phyloP scores from a whole-genome alignment of 1,140 invertebrate species.

The Bicyclus anynana region DNA sequence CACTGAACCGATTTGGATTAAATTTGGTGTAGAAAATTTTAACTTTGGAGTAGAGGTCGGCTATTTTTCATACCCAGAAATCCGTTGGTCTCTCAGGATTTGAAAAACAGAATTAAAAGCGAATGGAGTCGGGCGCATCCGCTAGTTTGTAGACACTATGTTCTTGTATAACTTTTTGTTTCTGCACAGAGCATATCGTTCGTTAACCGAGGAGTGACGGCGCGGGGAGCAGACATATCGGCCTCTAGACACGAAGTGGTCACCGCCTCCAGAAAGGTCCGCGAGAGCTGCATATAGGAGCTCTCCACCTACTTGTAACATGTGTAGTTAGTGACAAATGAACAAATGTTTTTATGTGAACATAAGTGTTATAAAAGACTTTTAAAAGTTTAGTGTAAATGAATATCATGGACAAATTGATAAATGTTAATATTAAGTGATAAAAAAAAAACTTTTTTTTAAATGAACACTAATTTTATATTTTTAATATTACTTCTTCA shows the following conservation, averaged over 20 bases:
- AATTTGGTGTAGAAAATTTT: too few relatives aligned
- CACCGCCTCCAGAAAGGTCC: conserved; percentile 86
- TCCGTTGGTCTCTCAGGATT: too few relatives aligned
- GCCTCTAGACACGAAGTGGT: conserved; percentile 81
- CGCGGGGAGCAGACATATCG: conserved; percentile 63
- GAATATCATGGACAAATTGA: not conserved
- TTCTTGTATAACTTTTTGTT: not conserved
- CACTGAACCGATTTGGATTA: too few relatives aligned
- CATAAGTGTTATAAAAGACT: not conserved
- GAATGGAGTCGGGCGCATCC: too few relatives aligned
- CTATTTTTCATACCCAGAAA: too few relatives aligned
- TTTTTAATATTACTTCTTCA: too few relatives aligned
- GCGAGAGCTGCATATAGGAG: conserved; percentile 89
- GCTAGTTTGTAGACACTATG: too few relatives aligned
- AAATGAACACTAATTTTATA: too few relatives aligned
- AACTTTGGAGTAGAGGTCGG: too few relatives aligned
- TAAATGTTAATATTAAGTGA: not conserved
- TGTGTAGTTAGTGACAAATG: not conserved
- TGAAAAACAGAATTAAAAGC: too few relatives aligned
- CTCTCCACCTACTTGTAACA: not conserved
- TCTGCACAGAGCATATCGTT: conserved; percentile 80
- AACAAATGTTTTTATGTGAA: not conserved
- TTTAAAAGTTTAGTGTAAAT: not conserved
- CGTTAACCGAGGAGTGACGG: conserved; percentile 78
- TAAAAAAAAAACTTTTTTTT: too few relatives aligned